Evolutionary conservation across 2,888 invertebrate genomes (phyloP), one percentile per base, ranked within the genome.

Genomic region (Girardia tigrina): DNA sequence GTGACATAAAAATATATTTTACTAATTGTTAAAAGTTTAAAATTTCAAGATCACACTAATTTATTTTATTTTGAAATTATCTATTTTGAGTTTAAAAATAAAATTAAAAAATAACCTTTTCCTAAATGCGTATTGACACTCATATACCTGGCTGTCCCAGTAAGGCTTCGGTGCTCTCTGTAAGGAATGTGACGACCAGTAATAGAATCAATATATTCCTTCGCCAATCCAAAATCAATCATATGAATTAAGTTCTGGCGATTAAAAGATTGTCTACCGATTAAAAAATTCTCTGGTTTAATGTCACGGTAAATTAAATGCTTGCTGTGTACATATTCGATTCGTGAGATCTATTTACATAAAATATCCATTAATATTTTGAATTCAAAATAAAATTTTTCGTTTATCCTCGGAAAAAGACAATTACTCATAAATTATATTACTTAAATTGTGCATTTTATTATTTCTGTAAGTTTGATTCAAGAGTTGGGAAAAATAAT

Each of bases 191-290:
- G 98, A 88, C 97, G 83, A 78, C 83, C 82, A 73, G 86, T 86
- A 89, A 98, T 95, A 88, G 94, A 90, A 88, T 99, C 98, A 88
- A 98, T 98, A 88, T 98, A 98, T 89, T 98, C 98, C 89, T 99
- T 98, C 87, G 98, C 98, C 88, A 99, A 89, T 87, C 98, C 98
- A 89, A 99, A 98, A 89, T 99, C 98, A 88, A 99, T 97, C 87
- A 99, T 97, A 88, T 98, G 94, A 85, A 98, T 92, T 86, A 93
- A 89, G 88, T 95, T 95, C 88, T 97, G 94, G 86, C 93, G 90
- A 88, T 92, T 92, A 85, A 91, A 92, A 86, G 92, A 91, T 87
- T 91, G 90, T 87, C 95, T 90, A 74, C 97, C 97, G 87, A 98
- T 94, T 86, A 98, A 89, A 88, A 98, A 98, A 88, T 98, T 98